These are phyloP conservation scores for Phaethon lepturus DNA, from an alignment of 2,113 vertebrate species.

Conservation along the genomic window DNA sequence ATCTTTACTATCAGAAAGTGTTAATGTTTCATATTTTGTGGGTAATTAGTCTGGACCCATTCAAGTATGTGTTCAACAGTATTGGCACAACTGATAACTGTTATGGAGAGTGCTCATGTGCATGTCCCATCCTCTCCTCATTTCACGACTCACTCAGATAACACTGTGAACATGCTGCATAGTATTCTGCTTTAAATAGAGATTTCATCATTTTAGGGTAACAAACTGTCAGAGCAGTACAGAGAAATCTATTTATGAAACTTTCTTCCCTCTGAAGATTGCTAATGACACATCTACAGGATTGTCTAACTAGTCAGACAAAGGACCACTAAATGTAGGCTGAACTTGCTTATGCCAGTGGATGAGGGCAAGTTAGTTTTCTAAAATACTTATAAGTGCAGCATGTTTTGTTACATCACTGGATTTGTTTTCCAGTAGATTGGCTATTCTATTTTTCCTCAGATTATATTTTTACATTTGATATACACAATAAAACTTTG, in stretches of 20 bases:
- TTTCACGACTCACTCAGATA: neutral
- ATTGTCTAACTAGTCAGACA: neutral
- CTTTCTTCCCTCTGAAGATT: neutral
- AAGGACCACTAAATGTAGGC: neutral
- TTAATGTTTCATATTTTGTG: neutral
- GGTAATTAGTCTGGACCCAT: neutral
- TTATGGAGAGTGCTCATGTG: fast-evolving
- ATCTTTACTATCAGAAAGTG: neutral
- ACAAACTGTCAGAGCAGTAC: neutral
- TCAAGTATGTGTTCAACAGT: neutral
- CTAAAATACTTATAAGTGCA: neutral
- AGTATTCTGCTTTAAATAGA: neutral
- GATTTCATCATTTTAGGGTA: neutral
- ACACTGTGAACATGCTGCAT: neutral
- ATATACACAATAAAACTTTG: neutral
- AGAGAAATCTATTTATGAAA: neutral
- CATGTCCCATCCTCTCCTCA: neutral
- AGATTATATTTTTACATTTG: neutral
- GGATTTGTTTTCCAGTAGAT: neutral
- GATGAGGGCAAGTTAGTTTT: neutral
- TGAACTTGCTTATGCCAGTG: neutral
- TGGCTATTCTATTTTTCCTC: neutral
- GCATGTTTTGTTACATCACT: neutral
- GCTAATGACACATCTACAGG: neutral
- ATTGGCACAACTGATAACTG: neutral